Evolutionary conservation across 1,140 invertebrate species (phyloP), one percentile per base, ranked within the genome.

Genomic region (Phthorimaea operculella): DNA sequence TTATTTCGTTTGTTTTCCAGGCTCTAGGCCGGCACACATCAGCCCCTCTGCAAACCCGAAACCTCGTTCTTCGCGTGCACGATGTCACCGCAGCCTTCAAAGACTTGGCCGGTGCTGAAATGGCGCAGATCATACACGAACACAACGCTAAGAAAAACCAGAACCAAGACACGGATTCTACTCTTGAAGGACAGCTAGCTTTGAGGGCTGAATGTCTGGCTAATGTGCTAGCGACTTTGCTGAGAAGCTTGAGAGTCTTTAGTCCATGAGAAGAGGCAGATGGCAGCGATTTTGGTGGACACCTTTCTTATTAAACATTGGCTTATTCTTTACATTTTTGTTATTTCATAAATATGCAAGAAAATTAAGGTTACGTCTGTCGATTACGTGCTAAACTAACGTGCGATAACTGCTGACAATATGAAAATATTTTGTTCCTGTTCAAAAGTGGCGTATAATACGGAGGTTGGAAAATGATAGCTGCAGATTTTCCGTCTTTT

Each of bases 191-290:
- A 9, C 89, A 91, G 59, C 71, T 92, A 57, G 90, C 90, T 57
- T 83, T 90, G 36, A 90, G 94, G 71, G 94, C 94, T 0, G 94
- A 94, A 65, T 90, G 90, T 45, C 76, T 96, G 59, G 94, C 94
- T 4, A 91, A 91, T 68, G 91, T 95, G 5, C 84, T 96, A 57
- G 93, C 93, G 44, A 91, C 92, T 15, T 77, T 96, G 51, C 87
- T 96, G 63, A 88, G 93, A 66, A 94, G 93, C 67, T 85, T 96
- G 58, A 88, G 93, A 64, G 91, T 93, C n/a, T 93, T 94, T 76
- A 92, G 91, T 47, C 91, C 91, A 52, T 92, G 85, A 70, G n/a
- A 14, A 14, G 11, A 42, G 3, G 39, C 39, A 28, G 21, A 28
- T 28, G 21, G 21, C 21, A 4, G 21, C 21, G 21, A 28, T 28